A percentile compares a stretch with the other conserved stretches of the same genome.
These are phyloP conservation scores for Tadarida brasiliensis DNA, from an alignment of 2,797 vertebrate species.

Conservation along the genomic window DNA sequence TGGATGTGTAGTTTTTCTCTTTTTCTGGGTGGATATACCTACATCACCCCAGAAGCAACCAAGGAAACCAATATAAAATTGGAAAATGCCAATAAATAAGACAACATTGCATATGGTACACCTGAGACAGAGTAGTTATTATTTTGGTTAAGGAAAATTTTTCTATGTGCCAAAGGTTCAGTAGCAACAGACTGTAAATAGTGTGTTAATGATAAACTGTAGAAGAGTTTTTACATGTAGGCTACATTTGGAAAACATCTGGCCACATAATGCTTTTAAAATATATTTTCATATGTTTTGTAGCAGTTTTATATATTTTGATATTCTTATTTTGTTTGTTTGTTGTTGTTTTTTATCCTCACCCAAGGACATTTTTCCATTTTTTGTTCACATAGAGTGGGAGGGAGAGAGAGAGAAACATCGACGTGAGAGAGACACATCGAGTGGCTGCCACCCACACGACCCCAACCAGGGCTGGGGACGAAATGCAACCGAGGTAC, in stretches of 20 bases:
- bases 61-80: background rate
- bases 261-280: background rate
- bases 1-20: background rate
- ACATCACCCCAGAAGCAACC: background rate
- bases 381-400: too few species aligned
- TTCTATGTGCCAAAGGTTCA: background rate
- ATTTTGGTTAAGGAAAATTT: background rate
- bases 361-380: too few species aligned
- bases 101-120: background rate
- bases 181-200: background rate
- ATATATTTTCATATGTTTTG: background rate
- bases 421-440: too few species aligned
- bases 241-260: background rate
- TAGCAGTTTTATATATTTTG: background rate
- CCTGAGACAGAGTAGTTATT: background rate
- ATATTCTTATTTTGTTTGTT: constrained; percentile 21
- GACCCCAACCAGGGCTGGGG: too few species aligned
- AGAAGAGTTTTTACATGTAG: background rate
- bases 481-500: too few species aligned
- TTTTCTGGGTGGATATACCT: background rate
- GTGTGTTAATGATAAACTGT: background rate
- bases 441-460: too few species aligned
- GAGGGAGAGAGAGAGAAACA: too few species aligned
- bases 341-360: too few species aligned
- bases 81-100: background rate